phyloP scores from a whole-genome alignment of 2,888 invertebrate genomes.

The Strigamia maritima region DNA sequence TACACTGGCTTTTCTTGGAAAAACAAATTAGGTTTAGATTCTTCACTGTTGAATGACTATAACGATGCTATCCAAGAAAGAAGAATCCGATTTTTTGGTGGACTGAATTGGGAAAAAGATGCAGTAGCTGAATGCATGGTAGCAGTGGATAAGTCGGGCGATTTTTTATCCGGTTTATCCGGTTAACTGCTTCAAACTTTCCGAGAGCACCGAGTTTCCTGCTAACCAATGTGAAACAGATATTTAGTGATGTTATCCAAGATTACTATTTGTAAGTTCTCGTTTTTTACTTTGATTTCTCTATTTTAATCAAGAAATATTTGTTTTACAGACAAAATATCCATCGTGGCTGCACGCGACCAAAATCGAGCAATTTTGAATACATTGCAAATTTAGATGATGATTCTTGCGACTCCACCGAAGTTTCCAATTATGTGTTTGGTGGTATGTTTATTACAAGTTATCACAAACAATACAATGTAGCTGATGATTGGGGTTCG shows the following conservation, averaged over 20 bases:
- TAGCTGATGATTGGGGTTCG: background rate
- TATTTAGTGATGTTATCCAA: too few species aligned
- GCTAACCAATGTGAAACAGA: background rate
- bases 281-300: too few species aligned
- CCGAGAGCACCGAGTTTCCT: background rate
- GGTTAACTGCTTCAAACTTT: background rate
- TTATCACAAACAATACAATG: background rate
- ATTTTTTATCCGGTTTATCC: background rate
- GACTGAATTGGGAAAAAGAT: background rate
- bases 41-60: background rate
- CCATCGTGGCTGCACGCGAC: background rate
- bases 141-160: background rate
- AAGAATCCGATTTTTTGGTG: background rate
- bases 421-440: background rate
- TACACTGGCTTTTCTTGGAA: background rate
- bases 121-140: background rate
- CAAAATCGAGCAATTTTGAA: background rate
- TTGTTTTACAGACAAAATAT: background rate
- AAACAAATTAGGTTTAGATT: background rate
- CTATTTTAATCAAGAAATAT: too few species aligned
- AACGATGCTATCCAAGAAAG: background rate
- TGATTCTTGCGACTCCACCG: background rate
- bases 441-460: background rate
- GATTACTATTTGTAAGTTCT: too few species aligned
- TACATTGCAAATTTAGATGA: background rate